Evolutionary conservation across 2,888 invertebrate genomes (phyloP), one percentile per base, ranked within the genome.

Genomic region (Trichopoda pennipes): DNA sequence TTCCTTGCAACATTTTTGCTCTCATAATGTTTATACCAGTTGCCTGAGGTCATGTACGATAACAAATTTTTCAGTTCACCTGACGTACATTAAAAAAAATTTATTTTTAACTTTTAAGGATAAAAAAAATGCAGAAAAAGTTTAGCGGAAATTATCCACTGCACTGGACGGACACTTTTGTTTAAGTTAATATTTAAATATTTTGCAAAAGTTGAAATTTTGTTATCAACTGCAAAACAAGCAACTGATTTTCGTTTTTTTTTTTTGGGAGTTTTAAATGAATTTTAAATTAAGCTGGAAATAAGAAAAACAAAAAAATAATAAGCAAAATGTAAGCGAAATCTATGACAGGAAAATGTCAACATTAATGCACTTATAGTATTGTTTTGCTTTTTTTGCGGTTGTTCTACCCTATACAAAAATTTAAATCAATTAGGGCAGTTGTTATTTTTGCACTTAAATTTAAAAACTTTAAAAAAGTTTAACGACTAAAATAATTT

Each of bases 301-400:
- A 53, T 38, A 61, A n/a, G n/a, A n/a, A n/a, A 44, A 44, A 68
- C 49, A 61, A 75, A 82, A 70, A 55, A 82, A 79, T 79, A 60
- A 74, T 47, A 81, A 70, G 70, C 38, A 70, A 77, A 73, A 44
- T 38, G 19, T 35, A 28, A 51, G 42, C 53, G 4, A 3, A 49
- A 28, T 49, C 56, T 49, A 19, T 69, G 32, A 53, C 49, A 53
- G 55, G 21, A 28, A 17, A 69, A 32, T 1, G 32, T 44, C n/a
- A n/a, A 55, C 53, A 42, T 44, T 4, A 44, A 44, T 44, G 42
- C 12, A 44, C n/a, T 44, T 44, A n/a, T 44, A 44, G 42, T 44
- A 14, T n/a, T 44, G 42, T 44, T 44, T 42, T n/a, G n/a, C 17
- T 9, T 56, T 56, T 32, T 56, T 17, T n/a, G 32, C 16, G 14